phyloP scores from a whole-genome alignment of 2,888 invertebrate genomes.

The Carabus problematicus region DNA sequence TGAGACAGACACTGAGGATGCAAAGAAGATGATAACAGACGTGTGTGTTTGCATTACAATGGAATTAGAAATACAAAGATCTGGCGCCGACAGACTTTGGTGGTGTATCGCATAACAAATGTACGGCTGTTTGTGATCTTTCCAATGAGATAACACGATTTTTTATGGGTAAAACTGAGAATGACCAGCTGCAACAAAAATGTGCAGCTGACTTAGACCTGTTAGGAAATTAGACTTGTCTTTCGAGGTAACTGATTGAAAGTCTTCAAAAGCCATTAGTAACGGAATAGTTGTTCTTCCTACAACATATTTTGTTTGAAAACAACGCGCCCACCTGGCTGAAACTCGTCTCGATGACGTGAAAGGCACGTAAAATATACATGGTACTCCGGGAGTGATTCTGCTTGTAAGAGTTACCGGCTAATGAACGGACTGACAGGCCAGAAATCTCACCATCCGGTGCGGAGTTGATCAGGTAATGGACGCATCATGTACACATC shows the following conservation, averaged over 20 bases:
- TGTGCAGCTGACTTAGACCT: too few relatives aligned
- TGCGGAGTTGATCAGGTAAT: slow-evolving; percentile 49
- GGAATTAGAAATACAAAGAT: too few relatives aligned
- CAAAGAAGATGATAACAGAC: not conserved
- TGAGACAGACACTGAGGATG: not conserved
- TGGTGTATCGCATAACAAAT: too few relatives aligned
- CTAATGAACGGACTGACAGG: slow-evolving; percentile 27
- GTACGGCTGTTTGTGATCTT: too few relatives aligned
- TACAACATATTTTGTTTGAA: not conserved
- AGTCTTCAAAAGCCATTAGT: not conserved
- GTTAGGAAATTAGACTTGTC: too few relatives aligned
- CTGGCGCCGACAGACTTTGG: too few relatives aligned
- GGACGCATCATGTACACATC: slow-evolving; percentile 55
- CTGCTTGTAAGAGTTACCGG: slow-evolving; percentile 6
- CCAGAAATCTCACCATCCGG: slow-evolving; percentile 12
- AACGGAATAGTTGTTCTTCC: not conserved
- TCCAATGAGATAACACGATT: too few relatives aligned
- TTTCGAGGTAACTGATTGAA: not conserved
- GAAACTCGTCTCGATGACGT: not conserved
- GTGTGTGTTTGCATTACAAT: too few relatives aligned
- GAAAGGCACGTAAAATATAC: not conserved
- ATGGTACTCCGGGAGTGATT: too few relatives aligned
- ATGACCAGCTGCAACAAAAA: too few relatives aligned
- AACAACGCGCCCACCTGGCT: not conserved
- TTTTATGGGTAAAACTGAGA: too few relatives aligned